phyloP scores from a whole-genome alignment of 2,113 vertebrate genomes.

The Thalassoma bifasciatum region DNA sequence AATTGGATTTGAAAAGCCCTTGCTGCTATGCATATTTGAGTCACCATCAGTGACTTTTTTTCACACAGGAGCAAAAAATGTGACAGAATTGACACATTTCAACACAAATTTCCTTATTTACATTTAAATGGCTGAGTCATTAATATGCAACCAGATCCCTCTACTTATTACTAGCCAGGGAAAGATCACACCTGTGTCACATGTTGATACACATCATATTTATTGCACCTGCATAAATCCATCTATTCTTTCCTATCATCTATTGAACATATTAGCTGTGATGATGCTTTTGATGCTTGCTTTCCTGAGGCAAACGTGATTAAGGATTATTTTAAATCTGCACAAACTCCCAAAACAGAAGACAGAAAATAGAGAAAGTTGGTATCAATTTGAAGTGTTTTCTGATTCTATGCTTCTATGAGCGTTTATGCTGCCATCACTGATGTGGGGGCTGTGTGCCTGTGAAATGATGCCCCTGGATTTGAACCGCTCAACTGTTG shows the following conservation, averaged over 20 bases:
- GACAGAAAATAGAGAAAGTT: conserved; percentile 48
- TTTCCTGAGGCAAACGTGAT: conserved; percentile 85
- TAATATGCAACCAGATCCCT: conserved; percentile 7
- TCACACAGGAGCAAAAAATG: conserved; percentile 43
- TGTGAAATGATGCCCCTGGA: conserved; percentile 3
- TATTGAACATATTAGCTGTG: conserved; percentile 26
- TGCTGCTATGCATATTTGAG: conserved; percentile 83
- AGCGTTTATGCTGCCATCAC: conserved; percentile 1
- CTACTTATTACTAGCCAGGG: conserved; percentile 11
- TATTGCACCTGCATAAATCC: conserved; percentile 41
- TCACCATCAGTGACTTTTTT: conserved; percentile 64
- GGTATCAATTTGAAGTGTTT: conserved; percentile 37
- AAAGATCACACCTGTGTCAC: conserved; percentile 3
- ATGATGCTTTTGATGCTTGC: conserved; percentile 70
- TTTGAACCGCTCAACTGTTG: neutral
- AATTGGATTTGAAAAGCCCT: conserved; percentile 81
- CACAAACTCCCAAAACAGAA: conserved; percentile 59
- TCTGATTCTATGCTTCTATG: conserved; percentile 9
- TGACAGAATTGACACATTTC: conserved; percentile 10
- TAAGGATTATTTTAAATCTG: conserved; percentile 52
- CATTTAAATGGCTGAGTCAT: conserved; percentile 5
- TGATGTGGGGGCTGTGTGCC: conserved; percentile 41
- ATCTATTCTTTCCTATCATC: conserved; percentile 15
- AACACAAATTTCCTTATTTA: conserved; percentile 30
- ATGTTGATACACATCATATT: conserved; percentile 8